Evolutionary conservation across 1,140 invertebrate species (phyloP), one percentile per base, ranked within the genome.

Genomic region (Pogonognathellus flavescens): DNA sequence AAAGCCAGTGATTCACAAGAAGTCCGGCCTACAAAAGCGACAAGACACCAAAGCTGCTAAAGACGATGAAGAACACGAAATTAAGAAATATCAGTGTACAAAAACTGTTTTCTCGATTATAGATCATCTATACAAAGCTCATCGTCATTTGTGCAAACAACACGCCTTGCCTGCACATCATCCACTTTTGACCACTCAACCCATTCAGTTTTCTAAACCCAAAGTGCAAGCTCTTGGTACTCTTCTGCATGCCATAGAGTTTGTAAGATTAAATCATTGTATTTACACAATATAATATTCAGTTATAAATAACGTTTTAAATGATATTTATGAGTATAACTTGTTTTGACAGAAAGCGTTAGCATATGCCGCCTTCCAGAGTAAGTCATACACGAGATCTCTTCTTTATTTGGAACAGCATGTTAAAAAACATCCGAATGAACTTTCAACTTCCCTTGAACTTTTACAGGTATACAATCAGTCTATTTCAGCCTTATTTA

Each of bases 361-460:
- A 62, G 91, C 93, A 5, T 86, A 91, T 80, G 92, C 92, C 6
- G 91, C 92, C n/a, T 92, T 91, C 85, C 90, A 90, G 59, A 93
- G 92, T 88, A 91, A 92, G 76, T 92, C 92, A 5, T 93, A 92
- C 88, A 90, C 92, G 3, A 88, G 93, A 31, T 91, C 93, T 5
- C 88, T 94, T 59, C 91, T 91, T 89, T 92, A 93, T 88, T 90
- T 92, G 85, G 93, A 93, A 88, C 89, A 90, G 31, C 90, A 91
- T 88, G 87, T 93, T 7, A 90, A 90, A 59, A 86, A 88, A 49
- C 87, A 89, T 59, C 86, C 89, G 72, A 70, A 88, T 25, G 82
- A 90, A 81, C 86, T 92, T 11, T 90, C 91, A 57, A 89, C 90
- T 55, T 90, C 92, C 31, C 88, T 92, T 10, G 90, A 90, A 18